phyloP scores from a whole-genome alignment of 2,888 invertebrate species.

The Agonopterix subpropinquella region DNA sequence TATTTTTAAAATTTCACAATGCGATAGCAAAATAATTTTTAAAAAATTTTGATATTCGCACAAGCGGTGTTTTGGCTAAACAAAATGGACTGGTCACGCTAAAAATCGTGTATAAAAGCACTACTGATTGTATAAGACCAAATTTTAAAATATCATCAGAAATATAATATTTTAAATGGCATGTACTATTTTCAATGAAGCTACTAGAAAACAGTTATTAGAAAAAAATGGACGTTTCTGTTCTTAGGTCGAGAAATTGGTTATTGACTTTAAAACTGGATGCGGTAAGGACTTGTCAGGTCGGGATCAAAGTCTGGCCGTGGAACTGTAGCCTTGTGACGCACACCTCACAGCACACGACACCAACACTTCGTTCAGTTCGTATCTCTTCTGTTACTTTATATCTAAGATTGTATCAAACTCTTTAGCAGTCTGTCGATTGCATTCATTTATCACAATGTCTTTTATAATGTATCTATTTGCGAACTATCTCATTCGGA shows the following conservation, averaged over 20 bases:
- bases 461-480: constrained; percentile 49
- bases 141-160: constrained; percentile 66
- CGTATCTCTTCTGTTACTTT: constrained; percentile 26
- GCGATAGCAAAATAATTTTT: constrained; percentile 68
- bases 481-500: constrained; percentile 63
- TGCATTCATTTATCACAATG: constrained; percentile 60
- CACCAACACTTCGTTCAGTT: constrained; percentile 27
- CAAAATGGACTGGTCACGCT: constrained; percentile 73
- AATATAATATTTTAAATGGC: constrained; percentile 67
- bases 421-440: constrained; percentile 59
- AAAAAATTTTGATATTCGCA: constrained; percentile 53
- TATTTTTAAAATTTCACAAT: constrained; percentile 47
- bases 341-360: constrained; percentile 3
- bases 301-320: constrained; percentile 22
- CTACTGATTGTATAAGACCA: constrained; percentile 71
- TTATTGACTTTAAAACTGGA: constrained; percentile 59
- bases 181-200: constrained; percentile 55
- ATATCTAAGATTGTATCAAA: constrained; percentile 50
- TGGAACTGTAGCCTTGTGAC: not conserved
- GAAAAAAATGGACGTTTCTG: constrained; percentile 75
- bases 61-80: constrained; percentile 72
- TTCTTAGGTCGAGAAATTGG: constrained; percentile 71
- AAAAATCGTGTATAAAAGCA: constrained; percentile 72
- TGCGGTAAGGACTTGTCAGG: constrained; percentile 52
- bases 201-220: constrained; percentile 68